Evolutionary conservation across 2,113 vertebrate genomes (phyloP).

Genomic region (human): DNA sequence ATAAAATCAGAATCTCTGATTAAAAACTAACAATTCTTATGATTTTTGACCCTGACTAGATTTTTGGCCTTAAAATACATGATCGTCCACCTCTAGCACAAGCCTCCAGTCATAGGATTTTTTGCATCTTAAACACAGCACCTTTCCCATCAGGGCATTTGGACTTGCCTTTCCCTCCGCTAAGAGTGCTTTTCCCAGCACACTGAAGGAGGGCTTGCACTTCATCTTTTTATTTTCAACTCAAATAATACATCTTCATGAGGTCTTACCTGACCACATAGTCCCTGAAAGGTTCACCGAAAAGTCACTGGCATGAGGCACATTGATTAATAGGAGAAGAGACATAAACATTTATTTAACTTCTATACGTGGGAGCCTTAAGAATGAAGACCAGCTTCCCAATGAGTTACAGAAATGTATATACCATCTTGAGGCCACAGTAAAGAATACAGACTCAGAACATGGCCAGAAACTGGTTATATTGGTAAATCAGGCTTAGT

Average conservation of each 20-base stretch:
- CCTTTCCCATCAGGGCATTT: not conserved
- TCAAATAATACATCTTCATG: not conserved
- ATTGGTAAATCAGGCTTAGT: no score
- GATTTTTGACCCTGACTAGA: not conserved
- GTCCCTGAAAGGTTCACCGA: no score
- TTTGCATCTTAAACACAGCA: not conserved
- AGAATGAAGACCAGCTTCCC: no score
- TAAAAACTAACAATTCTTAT: not conserved
- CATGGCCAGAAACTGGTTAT: no score
- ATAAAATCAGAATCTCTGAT: not conserved
- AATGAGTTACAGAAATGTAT: no score
- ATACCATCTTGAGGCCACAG: no score
- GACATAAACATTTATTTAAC: no score
- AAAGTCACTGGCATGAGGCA: no score
- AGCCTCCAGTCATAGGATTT: not conserved
- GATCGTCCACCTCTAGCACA: not conserved
- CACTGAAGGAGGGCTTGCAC: not conserved
- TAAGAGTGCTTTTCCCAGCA: not conserved
- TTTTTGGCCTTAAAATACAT: not conserved
- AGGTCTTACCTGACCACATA: not conserved
- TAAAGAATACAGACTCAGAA: no score
- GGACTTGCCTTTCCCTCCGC: not conserved
- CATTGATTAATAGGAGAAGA: no score
- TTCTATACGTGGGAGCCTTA: no score
- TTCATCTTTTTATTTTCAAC: not conserved